Evolutionary conservation across 2,888 invertebrate genomes (phyloP).

Genomic region (Imbricaverruca yamaguchii): DNA sequence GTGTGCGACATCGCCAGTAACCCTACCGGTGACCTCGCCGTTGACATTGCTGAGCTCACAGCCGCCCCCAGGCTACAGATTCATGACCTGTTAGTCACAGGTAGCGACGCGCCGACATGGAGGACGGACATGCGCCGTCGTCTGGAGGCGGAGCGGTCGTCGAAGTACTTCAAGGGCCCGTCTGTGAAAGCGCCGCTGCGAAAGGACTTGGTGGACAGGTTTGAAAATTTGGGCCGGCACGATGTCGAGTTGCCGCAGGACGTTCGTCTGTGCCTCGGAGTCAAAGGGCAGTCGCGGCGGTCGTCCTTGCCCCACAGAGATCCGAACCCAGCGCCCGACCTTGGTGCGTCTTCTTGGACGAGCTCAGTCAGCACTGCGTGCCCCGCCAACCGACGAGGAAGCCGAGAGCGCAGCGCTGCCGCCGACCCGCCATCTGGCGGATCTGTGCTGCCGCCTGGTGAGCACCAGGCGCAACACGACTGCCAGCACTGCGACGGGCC

Average conservation of each 20-base stretch:
- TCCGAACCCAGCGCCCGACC: no score
- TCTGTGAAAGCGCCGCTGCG: background rate
- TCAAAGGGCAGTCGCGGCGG: no score
- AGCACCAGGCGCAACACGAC: background rate
- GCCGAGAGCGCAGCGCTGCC: background rate
- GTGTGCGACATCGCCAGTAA: no score
- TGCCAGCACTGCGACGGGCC: no score
- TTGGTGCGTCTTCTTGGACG: no score
- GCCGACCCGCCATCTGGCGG: background rate
- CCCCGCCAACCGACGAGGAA: background rate
- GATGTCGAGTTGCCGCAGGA: no score
- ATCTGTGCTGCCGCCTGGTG: background rate
- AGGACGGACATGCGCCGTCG: background rate
- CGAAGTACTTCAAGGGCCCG: background rate
- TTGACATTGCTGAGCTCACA: no score
- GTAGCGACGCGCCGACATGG: background rate
- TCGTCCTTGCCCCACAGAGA: no score
- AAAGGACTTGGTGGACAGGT: background rate
- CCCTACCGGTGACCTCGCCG: no score
- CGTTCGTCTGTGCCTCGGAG: no score
- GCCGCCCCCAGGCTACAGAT: no score
- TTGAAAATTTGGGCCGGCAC: background rate
- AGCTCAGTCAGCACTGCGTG: no score
- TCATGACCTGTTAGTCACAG: background rate
- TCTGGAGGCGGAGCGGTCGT: background rate